Evolutionary conservation across 2,113 vertebrate species (phyloP), one percentile per base, ranked within the genome.

Genomic region (Hystrix brachyura): DNA sequence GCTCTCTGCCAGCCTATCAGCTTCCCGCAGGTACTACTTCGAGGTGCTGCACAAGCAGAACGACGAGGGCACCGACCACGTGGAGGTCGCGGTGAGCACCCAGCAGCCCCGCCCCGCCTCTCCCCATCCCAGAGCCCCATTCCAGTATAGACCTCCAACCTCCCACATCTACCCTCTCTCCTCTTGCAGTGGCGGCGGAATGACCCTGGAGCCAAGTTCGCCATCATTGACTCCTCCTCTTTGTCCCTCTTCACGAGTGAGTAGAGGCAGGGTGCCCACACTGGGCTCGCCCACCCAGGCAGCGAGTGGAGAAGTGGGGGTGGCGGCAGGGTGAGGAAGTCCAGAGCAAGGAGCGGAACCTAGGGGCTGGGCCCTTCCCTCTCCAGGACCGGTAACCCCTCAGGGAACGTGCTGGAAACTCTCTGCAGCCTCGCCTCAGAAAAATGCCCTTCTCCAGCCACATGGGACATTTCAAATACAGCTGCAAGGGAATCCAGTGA

Each of bases 11-110:
- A 99, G 99, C 97, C 97, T 99, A 90, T 99, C 98, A 60, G 96
- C 99, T 5, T 91, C 98, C 83, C 98, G 62, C 94, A 99, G 97
- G 98, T 99, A 99, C 98, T 99, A 99, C 96, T 99, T 99, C 91
- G 99, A 99, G 98, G 98, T 99, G 78, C 98, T 99, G 57, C 99
- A 99, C 98, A 99, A 99, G 96, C 99, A 99, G 96, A 98, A 99
- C 3, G 95, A 99, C 55, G 97, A 95, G 97, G 99, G 99, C 85
- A 99, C 99, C 0, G 99, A 99, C 92, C 99, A 99, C 0, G 99
- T 99, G 97, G 99, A 99, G 98, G 98, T 99, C 29, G 99, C 99
- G 27, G 99, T 99, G 98, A 99, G 99, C 98, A 55, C 46, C 2
- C 51, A 0, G 0, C 25, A 1, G 0, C 17, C 48, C 76, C 2